Conservation (phyloP, 2,888 invertebrate genomes). For the Pantelozetes paolii region DNA sequence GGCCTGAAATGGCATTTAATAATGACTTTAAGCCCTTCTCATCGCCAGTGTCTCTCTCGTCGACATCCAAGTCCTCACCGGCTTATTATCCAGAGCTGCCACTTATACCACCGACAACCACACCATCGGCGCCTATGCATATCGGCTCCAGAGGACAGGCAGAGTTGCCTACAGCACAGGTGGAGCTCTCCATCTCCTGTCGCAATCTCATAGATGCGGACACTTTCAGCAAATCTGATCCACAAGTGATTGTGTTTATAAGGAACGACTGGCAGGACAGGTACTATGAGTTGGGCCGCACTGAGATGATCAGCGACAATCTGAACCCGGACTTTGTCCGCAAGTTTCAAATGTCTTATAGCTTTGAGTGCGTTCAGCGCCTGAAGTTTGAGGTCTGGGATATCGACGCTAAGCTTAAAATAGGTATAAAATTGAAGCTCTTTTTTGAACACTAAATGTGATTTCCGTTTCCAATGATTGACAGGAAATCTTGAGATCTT, state of each 20-base stretch:
- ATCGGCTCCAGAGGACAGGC: not conserved
- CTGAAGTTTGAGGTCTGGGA: slow-evolving; percentile 56
- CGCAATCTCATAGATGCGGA: slow-evolving; percentile 57
- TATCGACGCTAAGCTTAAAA: slow-evolving; percentile 36
- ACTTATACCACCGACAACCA: too few species aligned
- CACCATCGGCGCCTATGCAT: not conserved
- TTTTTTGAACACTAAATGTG: too few species aligned
- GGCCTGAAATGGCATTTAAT: not conserved
- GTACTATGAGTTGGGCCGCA: slow-evolving; percentile 53
- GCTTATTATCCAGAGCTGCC: too few species aligned
- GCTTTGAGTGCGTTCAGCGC: slow-evolving; percentile 60
- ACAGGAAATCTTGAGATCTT: not conserved
- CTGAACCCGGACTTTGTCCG: slow-evolving; percentile 58
- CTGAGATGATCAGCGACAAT: slow-evolving; percentile 56
- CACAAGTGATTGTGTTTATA: slow-evolving; percentile 55
- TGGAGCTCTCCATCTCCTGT: slow-evolving; percentile 52
- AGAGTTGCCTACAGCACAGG: slow-evolving; percentile 50
- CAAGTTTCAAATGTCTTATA: slow-evolving; percentile 58
- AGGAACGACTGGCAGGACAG: slow-evolving; percentile 51
- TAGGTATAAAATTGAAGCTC: not conserved
- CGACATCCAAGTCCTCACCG: not conserved
- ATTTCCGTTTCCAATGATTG: too few species aligned
- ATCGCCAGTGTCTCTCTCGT: not conserved
- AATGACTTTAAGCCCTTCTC: not conserved
- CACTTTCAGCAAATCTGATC: slow-evolving; percentile 59